Evolutionary conservation across 2,797 vertebrate genomes (phyloP), one percentile per base, ranked within the genome.

Genomic region (Uromys caudimaculatus): DNA sequence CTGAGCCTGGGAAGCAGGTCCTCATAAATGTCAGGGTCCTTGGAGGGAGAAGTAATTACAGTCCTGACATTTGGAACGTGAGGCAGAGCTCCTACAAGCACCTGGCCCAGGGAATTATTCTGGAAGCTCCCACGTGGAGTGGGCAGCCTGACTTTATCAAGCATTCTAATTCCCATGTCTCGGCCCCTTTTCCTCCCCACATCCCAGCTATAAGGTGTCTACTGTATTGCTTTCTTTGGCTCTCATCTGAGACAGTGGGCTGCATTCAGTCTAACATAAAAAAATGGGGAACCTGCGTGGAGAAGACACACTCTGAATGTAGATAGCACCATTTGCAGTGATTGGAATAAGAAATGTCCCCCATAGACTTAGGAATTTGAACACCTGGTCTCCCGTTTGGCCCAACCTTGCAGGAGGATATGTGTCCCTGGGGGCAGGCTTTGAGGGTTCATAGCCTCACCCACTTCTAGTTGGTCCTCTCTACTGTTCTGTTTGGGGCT

Each of bases 11-110:
- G 71, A 69, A 88, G 54, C 69, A 60, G 91, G 83, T 60, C 73
- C 95, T 69, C 78, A 50, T 71, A 92, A 97, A 97, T 96, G 85
- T 93, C 96, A 97, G 50, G 56, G 84, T 94, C 91, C 78, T 91
- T 58, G 16, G 87, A 93, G 93, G 27, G 11, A 85, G 85, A 94
- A 89, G 81, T 93, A 95, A 97, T 96, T 95, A 97, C n/a, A 95
- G 56, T 38, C 38, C 44, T 97, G 95, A 96, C 94, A 96, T 94
- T 97, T 97, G 95, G 44, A 97, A 56, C 85, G 19, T 5, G 44
- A 96, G 73, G 77, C 50, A 86, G 90, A 94, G 56, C 62, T 92
- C 78, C 14, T 23, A 73, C 58, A 89, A 95, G 47, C 35, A 38
- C 89, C 81, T 56, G 54, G 27, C 13, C 44, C 73, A 11, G 44